phyloP scores from a whole-genome alignment of 2,888 invertebrate genomes.

The Saturnia japonica region DNA sequence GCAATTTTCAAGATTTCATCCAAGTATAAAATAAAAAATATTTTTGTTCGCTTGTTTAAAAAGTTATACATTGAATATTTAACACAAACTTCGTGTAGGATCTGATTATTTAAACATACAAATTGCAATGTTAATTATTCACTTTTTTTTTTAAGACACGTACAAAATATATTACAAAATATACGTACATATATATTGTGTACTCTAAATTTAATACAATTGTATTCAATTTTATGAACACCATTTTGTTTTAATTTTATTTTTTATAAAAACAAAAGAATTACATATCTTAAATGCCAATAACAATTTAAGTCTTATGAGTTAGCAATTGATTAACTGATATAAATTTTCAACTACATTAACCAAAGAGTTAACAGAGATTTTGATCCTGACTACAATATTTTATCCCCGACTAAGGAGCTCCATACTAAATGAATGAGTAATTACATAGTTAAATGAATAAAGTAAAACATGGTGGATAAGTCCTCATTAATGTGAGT shows the following conservation, averaged over 20 bases:
- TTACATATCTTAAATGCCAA: no score
- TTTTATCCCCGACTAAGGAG: background rate
- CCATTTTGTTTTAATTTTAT: background rate
- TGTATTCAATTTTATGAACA: background rate
- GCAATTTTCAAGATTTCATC: constrained; percentile 19
- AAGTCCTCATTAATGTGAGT: no score
- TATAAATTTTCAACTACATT: no score
- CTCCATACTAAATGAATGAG: background rate
- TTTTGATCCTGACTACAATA: background rate
- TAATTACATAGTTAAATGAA: no score
- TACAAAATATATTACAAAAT: background rate
- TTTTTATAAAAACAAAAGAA: no score
- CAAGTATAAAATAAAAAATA: constrained; percentile 20
- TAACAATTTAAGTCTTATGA: no score
- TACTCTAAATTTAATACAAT: no score
- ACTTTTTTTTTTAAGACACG: background rate
- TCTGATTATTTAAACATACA: background rate
- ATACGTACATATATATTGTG: no score
- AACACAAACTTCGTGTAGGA: constrained; percentile 1
- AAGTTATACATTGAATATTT: constrained; percentile 15
- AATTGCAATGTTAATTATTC: background rate
- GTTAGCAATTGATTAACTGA: no score
- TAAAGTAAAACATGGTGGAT: no score
- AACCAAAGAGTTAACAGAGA: background rate
- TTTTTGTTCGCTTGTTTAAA: constrained; percentile 16